These are phyloP conservation scores for Heterodera filipjevi DNA, from an alignment of 2,888 invertebrate genomes.

Conservation along the genomic window DNA sequence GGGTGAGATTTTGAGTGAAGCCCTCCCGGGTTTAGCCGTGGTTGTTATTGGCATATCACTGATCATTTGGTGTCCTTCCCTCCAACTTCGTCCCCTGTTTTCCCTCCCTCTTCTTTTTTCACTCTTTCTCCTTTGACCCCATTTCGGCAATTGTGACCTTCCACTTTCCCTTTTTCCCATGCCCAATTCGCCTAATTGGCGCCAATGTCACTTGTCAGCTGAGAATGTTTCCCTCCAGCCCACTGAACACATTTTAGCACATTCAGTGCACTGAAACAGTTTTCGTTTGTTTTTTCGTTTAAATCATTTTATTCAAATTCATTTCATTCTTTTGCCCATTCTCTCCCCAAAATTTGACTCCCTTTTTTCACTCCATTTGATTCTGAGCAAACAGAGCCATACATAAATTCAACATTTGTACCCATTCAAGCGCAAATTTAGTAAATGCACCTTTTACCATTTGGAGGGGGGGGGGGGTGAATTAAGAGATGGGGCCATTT, in stretches of 20 bases:
- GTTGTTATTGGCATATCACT: too few species aligned
- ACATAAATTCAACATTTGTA: slow-evolving; percentile 6
- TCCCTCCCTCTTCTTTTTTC: background rate
- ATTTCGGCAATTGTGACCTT: slow-evolving; percentile 1
- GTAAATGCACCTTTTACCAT: slow-evolving; percentile 3
- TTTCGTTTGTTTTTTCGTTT: too few species aligned
- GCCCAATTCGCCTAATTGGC: slow-evolving; percentile 6
- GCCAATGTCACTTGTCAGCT: background rate
- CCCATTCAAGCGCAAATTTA: background rate
- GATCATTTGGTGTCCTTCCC: too few species aligned
- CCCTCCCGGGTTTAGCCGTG: too few species aligned
- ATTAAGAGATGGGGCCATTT: background rate
- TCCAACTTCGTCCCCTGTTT: background rate
- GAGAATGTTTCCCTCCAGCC: background rate
- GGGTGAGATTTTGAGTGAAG: too few species aligned
- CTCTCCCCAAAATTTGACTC: background rate
- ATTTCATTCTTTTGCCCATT: background rate
- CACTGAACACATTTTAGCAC: background rate
- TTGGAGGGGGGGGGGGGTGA: background rate
- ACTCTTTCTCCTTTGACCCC: background rate
- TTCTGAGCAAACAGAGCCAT: background rate
- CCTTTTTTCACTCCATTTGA: slow-evolving; percentile 2
- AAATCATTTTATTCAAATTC: too few species aligned
- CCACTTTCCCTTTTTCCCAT: background rate
- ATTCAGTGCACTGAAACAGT: background rate